Evolutionary conservation across 2,797 vertebrate genomes (phyloP).

Genomic region (Sternotherus odoratus): DNA sequence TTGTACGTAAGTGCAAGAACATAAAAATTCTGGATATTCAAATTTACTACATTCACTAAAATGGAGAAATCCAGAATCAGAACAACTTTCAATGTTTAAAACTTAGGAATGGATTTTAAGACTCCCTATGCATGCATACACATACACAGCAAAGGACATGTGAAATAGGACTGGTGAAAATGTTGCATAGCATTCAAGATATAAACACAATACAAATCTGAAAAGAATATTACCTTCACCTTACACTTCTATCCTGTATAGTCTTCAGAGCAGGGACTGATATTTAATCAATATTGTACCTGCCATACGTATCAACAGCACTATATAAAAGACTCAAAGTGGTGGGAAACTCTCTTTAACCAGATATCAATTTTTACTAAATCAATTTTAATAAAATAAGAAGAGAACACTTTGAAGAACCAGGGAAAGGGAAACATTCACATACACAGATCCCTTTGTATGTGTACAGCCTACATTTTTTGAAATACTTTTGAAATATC

Average conservation of each 20-base stretch:
- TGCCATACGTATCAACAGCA: fast-evolving
- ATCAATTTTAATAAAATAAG: neutral
- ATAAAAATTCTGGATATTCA: neutral
- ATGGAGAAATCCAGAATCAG: neutral
- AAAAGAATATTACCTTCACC: neutral
- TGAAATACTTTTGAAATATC: constrained; percentile 41
- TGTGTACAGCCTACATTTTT: neutral
- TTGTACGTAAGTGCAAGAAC: neutral
- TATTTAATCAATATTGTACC: neutral
- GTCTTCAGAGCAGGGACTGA: neutral
- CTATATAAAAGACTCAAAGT: neutral
- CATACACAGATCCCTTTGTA: neutral
- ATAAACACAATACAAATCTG: neutral
- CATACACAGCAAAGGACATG: neutral
- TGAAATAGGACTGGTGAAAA: neutral
- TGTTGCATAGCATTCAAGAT: neutral
- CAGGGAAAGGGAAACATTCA: neutral
- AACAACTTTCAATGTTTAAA: neutral
- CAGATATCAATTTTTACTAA: constrained; percentile 2
- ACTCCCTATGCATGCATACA: neutral
- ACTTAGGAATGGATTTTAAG: neutral
- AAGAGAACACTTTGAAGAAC: neutral
- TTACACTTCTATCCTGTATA: fast-evolving
- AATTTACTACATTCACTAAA: neutral
- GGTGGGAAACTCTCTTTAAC: neutral